These are phyloP conservation scores for Mya arenaria DNA, from an alignment of 1,140 invertebrate genomes.

Conservation along the genomic window DNA sequence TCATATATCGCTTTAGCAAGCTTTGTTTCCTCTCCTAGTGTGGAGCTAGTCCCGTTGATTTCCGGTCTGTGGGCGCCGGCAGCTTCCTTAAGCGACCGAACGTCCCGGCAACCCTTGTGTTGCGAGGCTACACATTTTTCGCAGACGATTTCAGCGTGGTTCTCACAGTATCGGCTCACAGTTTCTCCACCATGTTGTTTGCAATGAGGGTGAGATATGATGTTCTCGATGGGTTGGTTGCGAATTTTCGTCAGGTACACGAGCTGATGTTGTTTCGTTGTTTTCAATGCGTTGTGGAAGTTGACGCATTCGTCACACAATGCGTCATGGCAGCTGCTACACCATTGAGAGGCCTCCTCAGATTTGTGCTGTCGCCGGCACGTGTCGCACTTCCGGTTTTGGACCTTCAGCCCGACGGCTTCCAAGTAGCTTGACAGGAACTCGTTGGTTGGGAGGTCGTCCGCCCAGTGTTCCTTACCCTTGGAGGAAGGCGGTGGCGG, in stretches of 20 bases:
- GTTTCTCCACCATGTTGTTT: slow-evolving; percentile 32
- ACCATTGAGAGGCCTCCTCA: slow-evolving; percentile 19
- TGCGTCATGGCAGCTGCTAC: slow-evolving; percentile 37
- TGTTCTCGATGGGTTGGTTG: slow-evolving; percentile 27
- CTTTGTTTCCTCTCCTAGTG: slow-evolving; percentile 31
- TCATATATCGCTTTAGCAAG: slow-evolving; percentile 39
- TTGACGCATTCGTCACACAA: slow-evolving; percentile 48
- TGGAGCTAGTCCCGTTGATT: neutral
- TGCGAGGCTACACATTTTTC: slow-evolving; percentile 48
- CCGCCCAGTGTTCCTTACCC: neutral
- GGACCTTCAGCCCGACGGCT: slow-evolving; percentile 28
- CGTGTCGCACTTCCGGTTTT: slow-evolving; percentile 36
- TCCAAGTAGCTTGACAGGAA: slow-evolving; percentile 41
- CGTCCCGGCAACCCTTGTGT: slow-evolving; percentile 42
- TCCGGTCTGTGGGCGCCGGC: slow-evolving; percentile 4
- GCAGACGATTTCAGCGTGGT: slow-evolving; percentile 36
- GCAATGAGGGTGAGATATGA: slow-evolving; percentile 36
- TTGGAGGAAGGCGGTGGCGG: neutral
- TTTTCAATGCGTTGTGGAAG: slow-evolving; percentile 53
- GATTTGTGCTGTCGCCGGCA: slow-evolving; percentile 30
- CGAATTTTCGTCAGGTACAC: slow-evolving; percentile 4
- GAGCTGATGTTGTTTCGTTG: slow-evolving; percentile 29
- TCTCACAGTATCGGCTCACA: slow-evolving; percentile 42
- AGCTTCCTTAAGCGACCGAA: slow-evolving; percentile 24
- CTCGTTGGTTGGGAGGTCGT: slow-evolving; percentile 8